phyloP scores from a whole-genome alignment of 2,888 invertebrate species.

The Meteorus colon region DNA sequence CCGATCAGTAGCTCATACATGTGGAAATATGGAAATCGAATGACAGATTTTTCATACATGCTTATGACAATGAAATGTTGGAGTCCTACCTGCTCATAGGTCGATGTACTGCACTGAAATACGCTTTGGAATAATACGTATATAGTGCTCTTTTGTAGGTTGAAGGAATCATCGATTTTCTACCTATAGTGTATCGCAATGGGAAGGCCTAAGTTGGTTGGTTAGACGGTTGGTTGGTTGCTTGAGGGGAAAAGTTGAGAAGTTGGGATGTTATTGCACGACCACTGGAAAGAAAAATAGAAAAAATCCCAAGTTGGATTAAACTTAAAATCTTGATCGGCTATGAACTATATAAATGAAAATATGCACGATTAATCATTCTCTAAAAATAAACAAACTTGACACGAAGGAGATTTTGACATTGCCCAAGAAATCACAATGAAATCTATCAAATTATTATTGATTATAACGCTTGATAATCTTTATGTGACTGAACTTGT shows the following conservation, averaged over 20 bases:
- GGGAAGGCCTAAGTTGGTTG: conserved; percentile 10
- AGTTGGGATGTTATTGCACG: background rate
- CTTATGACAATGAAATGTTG: background rate
- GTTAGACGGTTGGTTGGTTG: background rate
- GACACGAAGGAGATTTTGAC: background rate
- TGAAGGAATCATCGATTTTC: conserved; percentile 31
- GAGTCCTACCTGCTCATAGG: background rate
- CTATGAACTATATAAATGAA: background rate
- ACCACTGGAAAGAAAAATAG: background rate
- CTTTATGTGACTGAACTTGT: background rate
- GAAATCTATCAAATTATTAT: conserved; percentile 4
- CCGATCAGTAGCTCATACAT: background rate
- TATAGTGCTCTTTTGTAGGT: background rate
- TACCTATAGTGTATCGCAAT: conserved; percentile 7
- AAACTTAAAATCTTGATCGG: background rate
- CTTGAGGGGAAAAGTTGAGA: background rate
- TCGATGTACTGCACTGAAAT: conserved; percentile 20
- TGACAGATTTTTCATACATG: background rate
- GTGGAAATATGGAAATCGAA: background rate
- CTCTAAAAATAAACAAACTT: conserved; percentile 15
- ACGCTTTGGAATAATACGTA: conserved; percentile 7
- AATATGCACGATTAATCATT: background rate
- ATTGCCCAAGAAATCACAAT: background rate
- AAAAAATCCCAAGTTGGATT: background rate
- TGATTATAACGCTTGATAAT: background rate